Percentiles rank a stretch among this genome's conserved stretches.
phyloP scores from a whole-genome alignment of 2,113 vertebrate species.

The Pterophyllum scalare region DNA sequence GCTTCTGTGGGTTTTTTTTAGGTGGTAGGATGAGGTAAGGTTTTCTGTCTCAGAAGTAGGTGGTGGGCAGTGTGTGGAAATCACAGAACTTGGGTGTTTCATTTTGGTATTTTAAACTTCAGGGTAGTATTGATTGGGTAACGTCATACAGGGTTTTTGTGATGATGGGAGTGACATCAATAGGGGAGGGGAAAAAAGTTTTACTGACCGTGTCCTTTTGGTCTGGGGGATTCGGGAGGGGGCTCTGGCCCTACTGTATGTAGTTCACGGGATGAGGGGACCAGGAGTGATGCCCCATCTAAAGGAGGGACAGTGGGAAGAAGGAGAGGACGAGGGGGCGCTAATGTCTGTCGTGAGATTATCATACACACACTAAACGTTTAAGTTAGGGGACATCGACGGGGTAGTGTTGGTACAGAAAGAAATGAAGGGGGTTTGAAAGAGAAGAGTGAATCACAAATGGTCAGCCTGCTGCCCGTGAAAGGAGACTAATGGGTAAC shows the following conservation, averaged over 20 bases:
- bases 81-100: conserved; percentile 6
- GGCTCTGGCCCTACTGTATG: conserved; percentile 62
- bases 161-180: conserved; percentile 36
- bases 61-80: background rate
- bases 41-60: conserved; percentile 25
- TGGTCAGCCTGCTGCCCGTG: conserved; percentile 43
- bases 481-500: conserved; percentile 26
- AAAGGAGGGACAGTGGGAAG: conserved; percentile 51
- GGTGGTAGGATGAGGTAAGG: background rate
- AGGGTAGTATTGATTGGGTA: background rate
- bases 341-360: conserved; percentile 44
- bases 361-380: conserved; percentile 53
- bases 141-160: conserved; percentile 35
- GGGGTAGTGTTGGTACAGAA: conserved; percentile 17
- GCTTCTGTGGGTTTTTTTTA: conserved; percentile 15
- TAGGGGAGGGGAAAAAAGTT: conserved; percentile 18
- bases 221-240: conserved; percentile 59
- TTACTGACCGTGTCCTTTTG: conserved; percentile 74
- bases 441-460: conserved; percentile 62
- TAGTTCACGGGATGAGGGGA: conserved; percentile 50
- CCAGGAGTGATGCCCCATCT: conserved; percentile 57
- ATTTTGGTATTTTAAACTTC: background rate
- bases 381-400: background rate
- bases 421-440: conserved; percentile 45
- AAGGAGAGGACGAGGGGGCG: conserved; percentile 46